Evolutionary conservation across 2,888 invertebrate genomes (phyloP).

Genomic region (Periphyllus acericola): DNA sequence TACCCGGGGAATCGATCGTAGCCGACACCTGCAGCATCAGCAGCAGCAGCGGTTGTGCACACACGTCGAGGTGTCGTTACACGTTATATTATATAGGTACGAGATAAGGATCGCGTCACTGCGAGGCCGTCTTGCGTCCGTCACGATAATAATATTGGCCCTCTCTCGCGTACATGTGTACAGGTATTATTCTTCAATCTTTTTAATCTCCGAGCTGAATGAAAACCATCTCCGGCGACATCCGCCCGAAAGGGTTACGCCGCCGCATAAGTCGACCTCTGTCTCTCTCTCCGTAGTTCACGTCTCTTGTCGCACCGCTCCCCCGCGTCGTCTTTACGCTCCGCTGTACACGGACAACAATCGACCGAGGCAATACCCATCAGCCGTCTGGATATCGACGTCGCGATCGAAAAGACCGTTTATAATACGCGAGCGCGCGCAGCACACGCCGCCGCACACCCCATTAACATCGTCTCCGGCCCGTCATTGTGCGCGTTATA

Average conservation of each 20-base stretch:
- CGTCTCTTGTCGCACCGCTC: neutral
- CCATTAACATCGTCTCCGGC: neutral
- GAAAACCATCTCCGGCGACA: slow-evolving; percentile 33
- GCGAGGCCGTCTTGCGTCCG: neutral
- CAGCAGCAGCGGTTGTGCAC: neutral
- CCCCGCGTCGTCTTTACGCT: too few relatives aligned
- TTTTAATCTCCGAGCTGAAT: slow-evolving; percentile 30
- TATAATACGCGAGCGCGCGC: neutral
- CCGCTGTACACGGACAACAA: neutral
- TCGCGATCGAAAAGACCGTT: neutral
- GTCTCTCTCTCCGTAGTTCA: neutral
- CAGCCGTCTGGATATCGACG: neutral
- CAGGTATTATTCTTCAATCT: neutral
- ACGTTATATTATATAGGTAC: neutral
- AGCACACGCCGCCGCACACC: neutral
- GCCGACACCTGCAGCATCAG: neutral
- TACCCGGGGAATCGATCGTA: neutral
- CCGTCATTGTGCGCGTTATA: neutral
- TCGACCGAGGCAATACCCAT: neutral
- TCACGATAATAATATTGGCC: neutral
- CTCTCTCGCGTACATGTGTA: neutral
- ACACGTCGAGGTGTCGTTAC: neutral
- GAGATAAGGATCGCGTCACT: slow-evolving; percentile 1
- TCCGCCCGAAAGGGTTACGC: neutral
- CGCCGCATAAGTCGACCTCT: slow-evolving; percentile 9